These are phyloP conservation scores for Chymomyza fuscimana DNA, from an alignment of 2,888 invertebrate species.

Conservation along the genomic window DNA sequence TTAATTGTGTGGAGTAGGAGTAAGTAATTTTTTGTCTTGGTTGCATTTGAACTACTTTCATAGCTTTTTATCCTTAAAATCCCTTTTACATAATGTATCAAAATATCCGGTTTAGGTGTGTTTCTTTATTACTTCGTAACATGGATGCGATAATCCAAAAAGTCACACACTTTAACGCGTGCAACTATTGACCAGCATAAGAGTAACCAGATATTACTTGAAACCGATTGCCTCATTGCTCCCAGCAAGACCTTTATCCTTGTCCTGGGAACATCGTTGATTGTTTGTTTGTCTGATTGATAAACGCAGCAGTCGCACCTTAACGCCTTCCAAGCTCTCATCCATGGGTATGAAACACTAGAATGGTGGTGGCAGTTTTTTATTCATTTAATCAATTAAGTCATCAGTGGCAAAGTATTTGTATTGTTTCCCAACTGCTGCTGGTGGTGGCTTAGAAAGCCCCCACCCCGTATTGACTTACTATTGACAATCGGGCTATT, in stretches of 20 bases:
- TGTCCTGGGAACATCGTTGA: conserved; percentile 45
- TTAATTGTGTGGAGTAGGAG: too few species aligned
- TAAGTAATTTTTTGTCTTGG: too few species aligned
- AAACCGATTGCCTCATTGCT: conserved; percentile 42
- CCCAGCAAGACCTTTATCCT: conserved; percentile 12
- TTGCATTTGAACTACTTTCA: too few species aligned
- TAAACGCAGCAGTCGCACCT: conserved; percentile 30
- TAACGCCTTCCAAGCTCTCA: conserved; percentile 28
- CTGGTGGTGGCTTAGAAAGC: conserved; percentile 50
- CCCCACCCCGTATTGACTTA: conserved; percentile 36
- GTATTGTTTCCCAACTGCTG: conserved; percentile 46
- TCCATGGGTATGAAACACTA: conserved; percentile 8
- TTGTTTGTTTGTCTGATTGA: conserved; percentile 65
- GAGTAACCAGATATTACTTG: conserved; percentile 41
- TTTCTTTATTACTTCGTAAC: not conserved
- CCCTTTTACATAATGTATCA: not conserved
- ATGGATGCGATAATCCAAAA: not conserved
- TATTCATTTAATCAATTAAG: conserved; percentile 78
- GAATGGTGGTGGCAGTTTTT: conserved; percentile 66
- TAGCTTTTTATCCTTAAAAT: too few species aligned
- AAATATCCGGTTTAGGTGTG: not conserved
- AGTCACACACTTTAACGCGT: not conserved
- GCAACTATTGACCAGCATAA: conserved; percentile 42
- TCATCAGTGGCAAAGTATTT: conserved; percentile 61
- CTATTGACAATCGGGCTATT: conserved; percentile 42